phyloP scores from a whole-genome alignment of 2,113 vertebrate genomes.

The Thermophis baileyi region DNA sequence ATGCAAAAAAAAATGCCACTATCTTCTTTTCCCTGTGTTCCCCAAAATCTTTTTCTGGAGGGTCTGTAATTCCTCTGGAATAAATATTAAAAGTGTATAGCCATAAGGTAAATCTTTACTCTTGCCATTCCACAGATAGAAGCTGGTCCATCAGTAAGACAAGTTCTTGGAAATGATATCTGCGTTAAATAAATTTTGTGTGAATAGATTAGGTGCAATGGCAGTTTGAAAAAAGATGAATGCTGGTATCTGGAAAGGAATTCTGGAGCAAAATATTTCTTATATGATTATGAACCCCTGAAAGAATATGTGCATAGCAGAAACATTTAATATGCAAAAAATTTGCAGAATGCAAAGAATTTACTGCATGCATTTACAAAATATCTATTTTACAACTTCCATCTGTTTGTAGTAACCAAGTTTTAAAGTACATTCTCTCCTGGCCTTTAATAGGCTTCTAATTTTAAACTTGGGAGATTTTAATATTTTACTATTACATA shows the following conservation, averaged over 20 bases:
- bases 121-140: background rate
- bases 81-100: background rate
- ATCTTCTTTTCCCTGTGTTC: background rate
- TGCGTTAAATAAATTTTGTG: background rate
- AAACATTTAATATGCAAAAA: background rate
- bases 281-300: background rate
- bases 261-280: background rate
- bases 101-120: background rate
- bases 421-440: background rate
- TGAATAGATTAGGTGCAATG: background rate
- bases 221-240: background rate
- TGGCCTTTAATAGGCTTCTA: background rate
- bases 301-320: background rate
- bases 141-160: background rate
- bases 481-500: background rate
- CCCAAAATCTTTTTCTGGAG: background rate
- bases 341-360: background rate
- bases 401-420: background rate
- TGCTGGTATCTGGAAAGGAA: background rate
- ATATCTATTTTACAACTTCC: background rate
- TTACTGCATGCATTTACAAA: background rate
- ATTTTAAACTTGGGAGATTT: background rate
- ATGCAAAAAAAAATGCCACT: background rate
- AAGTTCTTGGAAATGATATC: background rate
- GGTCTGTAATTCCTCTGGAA: background rate